Conservation (phyloP, 2,797 vertebrate genomes). For the Pagetopsis macropterus region DNA sequence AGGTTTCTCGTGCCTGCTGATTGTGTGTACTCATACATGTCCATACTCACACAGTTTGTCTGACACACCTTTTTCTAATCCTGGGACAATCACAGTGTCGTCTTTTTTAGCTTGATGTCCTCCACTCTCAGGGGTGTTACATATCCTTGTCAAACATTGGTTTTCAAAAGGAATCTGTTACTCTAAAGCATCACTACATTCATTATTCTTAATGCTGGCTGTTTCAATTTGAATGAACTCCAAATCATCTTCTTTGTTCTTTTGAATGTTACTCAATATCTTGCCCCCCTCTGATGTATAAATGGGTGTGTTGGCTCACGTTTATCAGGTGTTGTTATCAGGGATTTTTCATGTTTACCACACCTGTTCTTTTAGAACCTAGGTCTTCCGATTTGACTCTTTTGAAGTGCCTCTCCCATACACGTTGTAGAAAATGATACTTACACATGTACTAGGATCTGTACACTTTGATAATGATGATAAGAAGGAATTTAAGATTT, state of each 20-base stretch:
- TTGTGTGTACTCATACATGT: conserved; percentile 28
- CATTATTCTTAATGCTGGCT: background rate
- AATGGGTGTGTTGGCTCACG: conserved; percentile 17
- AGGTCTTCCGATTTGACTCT: conserved; percentile 28
- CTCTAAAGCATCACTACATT: conserved; percentile 22
- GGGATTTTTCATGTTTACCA: conserved; percentile 37
- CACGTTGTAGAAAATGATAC: background rate
- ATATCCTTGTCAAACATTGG: conserved; percentile 23
- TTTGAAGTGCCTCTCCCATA: background rate
- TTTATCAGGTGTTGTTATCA: conserved; percentile 37
- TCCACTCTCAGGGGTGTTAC: conserved; percentile 5
- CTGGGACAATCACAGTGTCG: conserved; percentile 14
- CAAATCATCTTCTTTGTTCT: background rate
- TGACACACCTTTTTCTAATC: conserved; percentile 49
- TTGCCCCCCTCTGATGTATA: background rate
- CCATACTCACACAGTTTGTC: background rate
- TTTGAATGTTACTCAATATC: background rate
- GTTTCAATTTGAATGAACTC: conserved; percentile 4
- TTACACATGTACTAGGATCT: background rate
- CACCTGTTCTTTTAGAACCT: conserved; percentile 45
- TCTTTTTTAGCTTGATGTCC: background rate
- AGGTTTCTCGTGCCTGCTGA: conserved; percentile 58
- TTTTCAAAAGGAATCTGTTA: conserved; percentile 8
- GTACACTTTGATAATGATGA: background rate
- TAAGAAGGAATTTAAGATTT: conserved; percentile 1